A percentile compares a stretch with the other conserved stretches of the same genome.
Evolutionary conservation across 2,797 vertebrate species (phyloP).

Genomic region (Emydoidea blandingii): DNA sequence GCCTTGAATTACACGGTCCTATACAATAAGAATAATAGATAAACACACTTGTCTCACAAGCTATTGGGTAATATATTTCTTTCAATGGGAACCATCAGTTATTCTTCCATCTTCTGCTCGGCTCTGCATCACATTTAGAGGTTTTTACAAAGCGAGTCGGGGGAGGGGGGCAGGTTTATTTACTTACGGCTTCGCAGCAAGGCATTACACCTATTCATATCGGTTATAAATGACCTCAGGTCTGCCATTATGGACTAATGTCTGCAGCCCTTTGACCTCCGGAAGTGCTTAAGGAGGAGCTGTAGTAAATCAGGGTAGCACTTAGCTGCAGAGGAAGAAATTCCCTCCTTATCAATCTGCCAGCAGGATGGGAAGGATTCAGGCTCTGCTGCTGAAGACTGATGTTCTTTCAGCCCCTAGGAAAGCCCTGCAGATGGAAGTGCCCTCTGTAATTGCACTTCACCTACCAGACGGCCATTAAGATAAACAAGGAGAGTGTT

Average conservation of each 20-base stretch:
- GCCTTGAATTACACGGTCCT: background rate
- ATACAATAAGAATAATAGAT: conserved; percentile 63
- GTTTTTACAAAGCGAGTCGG: conserved; percentile 37
- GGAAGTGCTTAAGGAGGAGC: conserved; percentile 83
- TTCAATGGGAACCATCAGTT: conserved; percentile 50
- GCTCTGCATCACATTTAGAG: conserved; percentile 1
- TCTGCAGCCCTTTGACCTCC: conserved; percentile 82
- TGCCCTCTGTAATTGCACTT: background rate
- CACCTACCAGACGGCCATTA: rapidly evolving
- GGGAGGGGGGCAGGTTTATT: conserved; percentile 60
- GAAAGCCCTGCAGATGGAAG: background rate
- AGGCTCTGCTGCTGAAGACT: conserved; percentile 75
- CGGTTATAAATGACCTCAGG: conserved; percentile 74
- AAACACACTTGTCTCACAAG: conserved; percentile 4
- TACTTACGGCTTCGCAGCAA: conserved; percentile 8
- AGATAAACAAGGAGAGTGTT: rapidly evolving
- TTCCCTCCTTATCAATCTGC: conserved; percentile 72
- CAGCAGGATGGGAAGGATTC: conserved; percentile 45
- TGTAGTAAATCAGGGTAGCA: conserved; percentile 82
- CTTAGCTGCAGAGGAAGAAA: conserved; percentile 53
- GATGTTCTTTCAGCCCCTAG: conserved; percentile 59
- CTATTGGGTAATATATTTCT: conserved; percentile 52
- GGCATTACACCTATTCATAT: conserved; percentile 47
- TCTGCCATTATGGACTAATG: conserved; percentile 84
- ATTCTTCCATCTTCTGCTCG: conserved; percentile 27